Conservation (phyloP, 2,797 vertebrate genomes). For the Eulemur rubriventer region DNA sequence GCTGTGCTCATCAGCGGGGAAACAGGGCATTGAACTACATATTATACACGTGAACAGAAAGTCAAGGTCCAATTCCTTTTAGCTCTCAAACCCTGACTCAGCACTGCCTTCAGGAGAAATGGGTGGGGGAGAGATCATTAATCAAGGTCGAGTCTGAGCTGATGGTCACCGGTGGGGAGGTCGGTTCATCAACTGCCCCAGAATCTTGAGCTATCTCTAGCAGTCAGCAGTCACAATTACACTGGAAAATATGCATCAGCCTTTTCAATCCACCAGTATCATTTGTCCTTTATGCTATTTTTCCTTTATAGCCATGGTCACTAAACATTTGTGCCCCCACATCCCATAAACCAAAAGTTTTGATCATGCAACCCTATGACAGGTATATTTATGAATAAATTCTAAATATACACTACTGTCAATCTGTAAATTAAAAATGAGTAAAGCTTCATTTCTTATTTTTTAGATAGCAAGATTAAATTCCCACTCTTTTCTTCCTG, state of each 20-base stretch:
- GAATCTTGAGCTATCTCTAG: not conserved
- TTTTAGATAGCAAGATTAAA: conserved; percentile 31
- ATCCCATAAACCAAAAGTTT: not conserved
- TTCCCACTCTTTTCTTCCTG: not conserved
- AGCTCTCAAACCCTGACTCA: not conserved
- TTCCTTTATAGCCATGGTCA: not conserved
- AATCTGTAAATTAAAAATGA: not conserved
- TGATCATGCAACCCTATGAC: not conserved
- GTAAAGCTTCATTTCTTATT: not conserved
- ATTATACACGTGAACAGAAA: not conserved
- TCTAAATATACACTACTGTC: not conserved
- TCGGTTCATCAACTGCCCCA: not conserved
- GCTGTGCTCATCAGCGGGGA: not conserved
- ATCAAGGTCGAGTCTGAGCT: not conserved
- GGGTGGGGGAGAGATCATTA: not conserved
- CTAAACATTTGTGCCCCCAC: not conserved
- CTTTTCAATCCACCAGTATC: not conserved
- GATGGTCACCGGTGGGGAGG: not conserved
- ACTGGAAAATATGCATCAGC: not conserved
- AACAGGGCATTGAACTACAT: not conserved
- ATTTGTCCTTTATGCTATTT: not conserved
- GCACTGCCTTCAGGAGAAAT: not conserved
- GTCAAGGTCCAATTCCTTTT: not conserved
- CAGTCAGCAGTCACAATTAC: not conserved
- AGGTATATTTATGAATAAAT: not conserved